Evolutionary conservation across 2,888 invertebrate genomes (phyloP), one percentile per base, ranked within the genome.

Genomic region (Leptopterna dolabrata): DNA sequence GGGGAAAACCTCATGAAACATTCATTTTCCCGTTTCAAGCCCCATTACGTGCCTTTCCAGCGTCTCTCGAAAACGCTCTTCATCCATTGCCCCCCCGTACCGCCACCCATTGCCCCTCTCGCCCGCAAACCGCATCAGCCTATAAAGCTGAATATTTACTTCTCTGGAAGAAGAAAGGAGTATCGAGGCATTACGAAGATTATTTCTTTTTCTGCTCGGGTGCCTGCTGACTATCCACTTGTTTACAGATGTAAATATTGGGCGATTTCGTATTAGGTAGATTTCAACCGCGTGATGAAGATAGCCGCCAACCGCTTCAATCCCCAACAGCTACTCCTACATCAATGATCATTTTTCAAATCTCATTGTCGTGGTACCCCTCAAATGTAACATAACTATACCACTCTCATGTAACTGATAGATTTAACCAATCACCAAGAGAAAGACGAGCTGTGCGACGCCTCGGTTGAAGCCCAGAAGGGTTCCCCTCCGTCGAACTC

Each of bases 1-100:
- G 19, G 24, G 24, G 63, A 63, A 63, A 63, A 63, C 63, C 63
- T 63, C 63, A 63, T 63, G 63, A 63, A 63, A 63, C 63, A 63
- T 63, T 63, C 63, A 63, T 63, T 63, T 63, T 63, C 63, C 63
- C 63, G n/a, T 63, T 63, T 63, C 63, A 63, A 63, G 63, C 63
- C 63, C 63, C 63, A 63, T 63, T 63, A 63, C 63, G 63, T 63
- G 24, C 63, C 63, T 63, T 63, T 63, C 63, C 63, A n/a, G 63
- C 63, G 63, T 63, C 63, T 63, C 63, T 63, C 27, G 63, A 24
- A 6, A 27, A 63, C 63, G 63, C 63, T 24, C 63, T 63, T 11
- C 19, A 9, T 63, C 63, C 63, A 24, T 24, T 24, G 19, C 63
- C 24, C 63, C 55, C 36, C n/a, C n/a, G n/a, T n/a, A n/a, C n/a